Percentiles rank a stretch among this genome's conserved stretches.
These are phyloP conservation scores for Argyra leucocephala DNA, from an alignment of 2,888 invertebrate genomes.

Conservation along the genomic window DNA sequence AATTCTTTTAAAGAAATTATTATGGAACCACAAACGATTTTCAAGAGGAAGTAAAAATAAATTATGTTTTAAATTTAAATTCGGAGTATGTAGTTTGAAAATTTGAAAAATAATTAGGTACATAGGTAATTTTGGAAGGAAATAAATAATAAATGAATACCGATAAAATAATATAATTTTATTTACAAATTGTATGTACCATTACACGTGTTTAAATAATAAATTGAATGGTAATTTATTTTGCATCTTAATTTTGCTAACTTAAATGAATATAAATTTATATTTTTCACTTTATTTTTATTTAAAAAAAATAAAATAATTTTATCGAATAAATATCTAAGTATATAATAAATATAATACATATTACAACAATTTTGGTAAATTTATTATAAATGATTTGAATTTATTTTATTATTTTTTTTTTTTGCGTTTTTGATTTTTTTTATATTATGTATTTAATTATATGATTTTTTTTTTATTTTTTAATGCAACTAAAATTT, in stretches of 20 bases:
- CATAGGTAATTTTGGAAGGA: background rate
- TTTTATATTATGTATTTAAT: too few species aligned
- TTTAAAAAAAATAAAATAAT: background rate
- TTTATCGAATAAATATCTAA: background rate
- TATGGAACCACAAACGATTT: too few species aligned
- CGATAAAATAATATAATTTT: slow-evolving; percentile 1
- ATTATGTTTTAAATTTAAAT: too few species aligned
- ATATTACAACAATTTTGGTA: slow-evolving; percentile 3
- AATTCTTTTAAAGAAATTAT: too few species aligned
- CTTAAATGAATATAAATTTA: background rate
- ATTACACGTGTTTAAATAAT: background rate
- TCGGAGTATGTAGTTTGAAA: too few species aligned
- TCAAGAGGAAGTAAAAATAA: too few species aligned
- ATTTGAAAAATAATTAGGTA: too few species aligned
- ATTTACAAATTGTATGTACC: background rate
- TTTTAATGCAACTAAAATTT: slow-evolving; percentile 32
- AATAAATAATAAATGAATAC: background rate
- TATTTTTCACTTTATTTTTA: background rate
- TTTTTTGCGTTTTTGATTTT: too few species aligned
- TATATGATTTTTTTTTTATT: too few species aligned
- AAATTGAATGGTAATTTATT: background rate
- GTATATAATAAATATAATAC: background rate
- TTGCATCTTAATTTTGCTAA: background rate
- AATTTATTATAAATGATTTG: background rate
- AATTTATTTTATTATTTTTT: too few species aligned